Percentiles rank a stretch among this genome's conserved stretches.
phyloP scores from a whole-genome alignment of 2,113 vertebrate genomes.

The Hemibagrus wyckioides region DNA sequence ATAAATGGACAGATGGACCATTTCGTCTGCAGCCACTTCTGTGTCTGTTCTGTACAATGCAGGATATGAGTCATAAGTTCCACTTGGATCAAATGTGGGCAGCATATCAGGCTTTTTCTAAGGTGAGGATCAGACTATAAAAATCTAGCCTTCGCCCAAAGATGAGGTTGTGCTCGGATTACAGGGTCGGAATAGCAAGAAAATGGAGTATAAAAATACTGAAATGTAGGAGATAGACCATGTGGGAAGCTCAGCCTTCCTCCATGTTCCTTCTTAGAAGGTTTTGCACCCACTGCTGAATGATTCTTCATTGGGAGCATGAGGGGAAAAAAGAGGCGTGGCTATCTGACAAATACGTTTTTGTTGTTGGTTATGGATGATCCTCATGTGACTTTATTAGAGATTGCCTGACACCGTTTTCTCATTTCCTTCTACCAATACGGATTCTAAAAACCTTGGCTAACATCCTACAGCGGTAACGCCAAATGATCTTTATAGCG shows the following conservation, averaged over 20 bases:
- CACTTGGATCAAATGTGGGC: constrained; percentile 3
- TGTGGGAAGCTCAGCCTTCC: not conserved
- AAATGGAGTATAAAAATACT: not conserved
- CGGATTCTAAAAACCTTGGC: not conserved
- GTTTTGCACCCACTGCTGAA: not conserved
- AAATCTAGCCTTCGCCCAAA: not conserved
- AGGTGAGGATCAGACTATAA: not conserved
- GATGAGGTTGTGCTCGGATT: not conserved
- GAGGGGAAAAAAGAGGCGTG: not conserved
- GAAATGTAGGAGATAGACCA: not conserved
- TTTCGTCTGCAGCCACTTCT: not conserved
- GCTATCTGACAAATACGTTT: not conserved
- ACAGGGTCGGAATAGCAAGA: not conserved
- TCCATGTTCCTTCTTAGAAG: not conserved
- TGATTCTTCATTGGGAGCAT: not conserved
- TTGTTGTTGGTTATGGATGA: not conserved
- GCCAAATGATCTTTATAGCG: not conserved
- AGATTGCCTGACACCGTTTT: not conserved
- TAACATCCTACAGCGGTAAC: not conserved
- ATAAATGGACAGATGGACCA: not conserved
- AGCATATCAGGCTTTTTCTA: not conserved
- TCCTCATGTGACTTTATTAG: too few species aligned
- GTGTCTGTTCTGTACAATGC: not conserved
- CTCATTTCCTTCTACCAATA: not conserved
- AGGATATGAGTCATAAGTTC: not conserved